These are phyloP conservation scores for Panulirus ornatus DNA, from an alignment of 1,140 invertebrate species.

Conservation along the genomic window DNA sequence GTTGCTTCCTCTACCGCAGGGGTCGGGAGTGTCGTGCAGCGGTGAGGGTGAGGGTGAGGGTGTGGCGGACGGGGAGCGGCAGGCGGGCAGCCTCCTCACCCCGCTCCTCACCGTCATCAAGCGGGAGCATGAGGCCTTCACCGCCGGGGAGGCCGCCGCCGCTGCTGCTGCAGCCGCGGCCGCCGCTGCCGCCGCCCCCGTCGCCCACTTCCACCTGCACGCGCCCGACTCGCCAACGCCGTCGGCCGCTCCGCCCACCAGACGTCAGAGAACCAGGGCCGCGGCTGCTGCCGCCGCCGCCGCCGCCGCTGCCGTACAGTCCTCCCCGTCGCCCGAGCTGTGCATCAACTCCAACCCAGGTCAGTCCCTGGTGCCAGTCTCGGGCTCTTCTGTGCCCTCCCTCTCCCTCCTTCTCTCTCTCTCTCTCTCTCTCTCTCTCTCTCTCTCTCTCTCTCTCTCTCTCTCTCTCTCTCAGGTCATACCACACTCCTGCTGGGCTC, in stretches of 20 bases:
- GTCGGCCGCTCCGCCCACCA: too few species aligned
- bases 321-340: constrained; percentile 4
- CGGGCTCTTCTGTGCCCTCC: not conserved
- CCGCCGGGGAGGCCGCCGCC: constrained; percentile 12
- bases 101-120: constrained; percentile 57
- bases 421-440: not conserved
- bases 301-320: not conserved
- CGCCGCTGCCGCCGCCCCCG: not conserved
- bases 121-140: constrained; percentile 45
- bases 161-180: not conserved
- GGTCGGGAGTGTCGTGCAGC: not conserved
- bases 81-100: constrained; percentile 24
- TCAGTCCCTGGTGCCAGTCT: not conserved
- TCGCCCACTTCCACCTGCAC: not conserved
- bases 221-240: too few species aligned
- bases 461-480: constrained; percentile 10
- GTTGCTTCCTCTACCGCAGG: too few species aligned
- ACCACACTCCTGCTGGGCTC: too few species aligned
- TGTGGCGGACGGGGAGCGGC: not conserved
- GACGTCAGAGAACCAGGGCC: too few species aligned
- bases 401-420: not conserved
- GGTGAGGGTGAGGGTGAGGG: not conserved
- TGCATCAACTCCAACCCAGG: constrained; percentile 35
- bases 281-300: not conserved
- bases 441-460: not conserved